phyloP scores from a whole-genome alignment of 2,888 invertebrate genomes.

The Sinotaia quadrata region DNA sequence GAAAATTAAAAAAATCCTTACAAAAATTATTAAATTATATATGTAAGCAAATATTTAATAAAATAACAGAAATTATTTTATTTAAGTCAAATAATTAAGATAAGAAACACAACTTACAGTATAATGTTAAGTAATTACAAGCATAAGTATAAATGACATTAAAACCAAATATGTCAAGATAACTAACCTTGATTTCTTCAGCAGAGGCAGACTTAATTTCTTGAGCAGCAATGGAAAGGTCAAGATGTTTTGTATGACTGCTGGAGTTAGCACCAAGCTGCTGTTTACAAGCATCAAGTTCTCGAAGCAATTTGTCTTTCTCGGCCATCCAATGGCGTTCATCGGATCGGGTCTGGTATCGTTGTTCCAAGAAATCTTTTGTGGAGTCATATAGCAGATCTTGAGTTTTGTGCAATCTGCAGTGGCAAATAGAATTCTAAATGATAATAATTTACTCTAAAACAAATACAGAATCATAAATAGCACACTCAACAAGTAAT shows the following conservation, averaged over 20 bases:
- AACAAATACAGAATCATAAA: neutral
- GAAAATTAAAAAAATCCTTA: no score
- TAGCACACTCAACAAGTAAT: neutral
- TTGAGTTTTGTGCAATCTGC: conserved; percentile 72
- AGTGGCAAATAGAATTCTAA: no score
- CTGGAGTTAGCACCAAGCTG: conserved; percentile 42
- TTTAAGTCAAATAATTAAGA: no score
- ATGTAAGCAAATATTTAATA: no score
- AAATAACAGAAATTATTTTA: no score
- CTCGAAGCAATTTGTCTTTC: conserved; percentile 68
- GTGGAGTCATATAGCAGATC: conserved; percentile 72
- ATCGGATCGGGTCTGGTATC: conserved; percentile 66
- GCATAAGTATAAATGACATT: no score
- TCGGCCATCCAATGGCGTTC: conserved; percentile 71
- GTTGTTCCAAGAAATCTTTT: conserved; percentile 69
- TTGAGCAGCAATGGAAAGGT: conserved; percentile 21
- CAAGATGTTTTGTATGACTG: conserved; percentile 10
- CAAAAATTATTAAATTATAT: no score
- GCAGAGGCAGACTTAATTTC: conserved; percentile 47
- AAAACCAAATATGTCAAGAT: no score
- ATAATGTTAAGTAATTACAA: no score
- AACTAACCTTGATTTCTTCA: conserved; percentile 60
- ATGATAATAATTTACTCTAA: neutral
- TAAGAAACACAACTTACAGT: no score
- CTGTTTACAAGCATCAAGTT: conserved; percentile 63